Evolutionary conservation across 2,113 vertebrate species (phyloP).

Genomic region (Ceyx cyanopectus): DNA sequence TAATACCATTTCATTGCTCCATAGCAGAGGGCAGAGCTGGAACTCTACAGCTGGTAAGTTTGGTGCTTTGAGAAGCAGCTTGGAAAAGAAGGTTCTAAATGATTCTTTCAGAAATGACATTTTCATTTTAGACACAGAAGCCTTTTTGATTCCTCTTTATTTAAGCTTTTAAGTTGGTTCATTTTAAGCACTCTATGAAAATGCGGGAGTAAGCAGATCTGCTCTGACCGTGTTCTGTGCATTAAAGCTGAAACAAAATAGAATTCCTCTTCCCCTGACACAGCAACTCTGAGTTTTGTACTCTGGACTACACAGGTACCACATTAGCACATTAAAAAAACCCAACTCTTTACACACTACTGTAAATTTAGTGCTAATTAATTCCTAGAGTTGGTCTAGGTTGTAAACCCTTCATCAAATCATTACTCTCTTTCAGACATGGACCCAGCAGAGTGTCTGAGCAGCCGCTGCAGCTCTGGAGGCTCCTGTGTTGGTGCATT

Average conservation of each 20-base stretch:
- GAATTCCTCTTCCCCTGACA: background rate
- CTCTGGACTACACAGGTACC: background rate
- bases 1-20: background rate
- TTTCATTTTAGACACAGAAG: background rate
- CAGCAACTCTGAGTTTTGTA: background rate
- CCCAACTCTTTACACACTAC: background rate
- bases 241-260: background rate
- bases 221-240: background rate
- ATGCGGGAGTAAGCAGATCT: background rate
- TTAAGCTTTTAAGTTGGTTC: background rate
- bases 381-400: background rate
- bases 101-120: background rate
- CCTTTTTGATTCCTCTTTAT: background rate
- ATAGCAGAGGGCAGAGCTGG: background rate
- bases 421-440: fast-evolving
- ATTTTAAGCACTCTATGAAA: background rate
- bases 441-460: fast-evolving
- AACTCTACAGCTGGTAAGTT: background rate
- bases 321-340: background rate
- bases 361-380: background rate
- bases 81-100: constrained; percentile 10
- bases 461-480: background rate
- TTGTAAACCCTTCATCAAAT: background rate
- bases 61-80: background rate
- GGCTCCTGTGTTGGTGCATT: background rate